Evolutionary conservation across 2,888 invertebrate genomes (phyloP).

Genomic region (Steromphala cineraria): DNA sequence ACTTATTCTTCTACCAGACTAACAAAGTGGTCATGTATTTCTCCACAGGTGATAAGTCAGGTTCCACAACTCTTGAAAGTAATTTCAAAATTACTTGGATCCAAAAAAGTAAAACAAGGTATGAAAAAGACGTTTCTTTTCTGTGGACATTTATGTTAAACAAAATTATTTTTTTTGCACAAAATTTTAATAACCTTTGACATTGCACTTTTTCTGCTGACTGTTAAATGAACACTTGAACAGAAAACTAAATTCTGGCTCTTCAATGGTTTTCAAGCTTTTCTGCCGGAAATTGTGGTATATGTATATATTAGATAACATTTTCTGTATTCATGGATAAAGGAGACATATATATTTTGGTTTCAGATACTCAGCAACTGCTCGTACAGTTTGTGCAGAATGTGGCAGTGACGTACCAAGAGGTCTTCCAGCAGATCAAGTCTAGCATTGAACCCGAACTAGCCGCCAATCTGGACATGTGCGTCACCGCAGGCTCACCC

Average conservation of each 20-base stretch:
- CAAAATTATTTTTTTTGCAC: not conserved
- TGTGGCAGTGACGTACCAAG: constrained; percentile 51
- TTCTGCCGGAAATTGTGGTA: too few relatives aligned
- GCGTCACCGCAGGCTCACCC: constrained; percentile 30
- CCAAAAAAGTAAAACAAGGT: constrained; percentile 61
- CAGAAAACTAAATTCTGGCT: too few relatives aligned
- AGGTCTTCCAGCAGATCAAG: constrained; percentile 50
- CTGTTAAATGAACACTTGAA: too few relatives aligned
- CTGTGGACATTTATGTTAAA: not conserved
- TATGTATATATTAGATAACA: too few relatives aligned
- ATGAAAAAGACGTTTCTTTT: not conserved
- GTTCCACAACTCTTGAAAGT: constrained; percentile 52
- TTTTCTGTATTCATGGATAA: not conserved
- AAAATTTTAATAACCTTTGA: too few relatives aligned
- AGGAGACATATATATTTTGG: not conserved
- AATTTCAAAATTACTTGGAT: constrained; percentile 53
- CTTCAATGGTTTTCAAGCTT: too few relatives aligned
- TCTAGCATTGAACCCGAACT: constrained; percentile 45
- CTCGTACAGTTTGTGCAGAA: constrained; percentile 61
- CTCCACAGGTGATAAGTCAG: constrained; percentile 46
- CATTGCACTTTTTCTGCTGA: too few relatives aligned
- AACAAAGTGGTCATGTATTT: not conserved
- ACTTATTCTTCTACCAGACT: not conserved
- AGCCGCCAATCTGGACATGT: constrained; percentile 52
- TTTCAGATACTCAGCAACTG: constrained; percentile 57